Evolutionary conservation across 2,797 vertebrate genomes (phyloP).

Genomic region (Acrossocheilus fasciatus): DNA sequence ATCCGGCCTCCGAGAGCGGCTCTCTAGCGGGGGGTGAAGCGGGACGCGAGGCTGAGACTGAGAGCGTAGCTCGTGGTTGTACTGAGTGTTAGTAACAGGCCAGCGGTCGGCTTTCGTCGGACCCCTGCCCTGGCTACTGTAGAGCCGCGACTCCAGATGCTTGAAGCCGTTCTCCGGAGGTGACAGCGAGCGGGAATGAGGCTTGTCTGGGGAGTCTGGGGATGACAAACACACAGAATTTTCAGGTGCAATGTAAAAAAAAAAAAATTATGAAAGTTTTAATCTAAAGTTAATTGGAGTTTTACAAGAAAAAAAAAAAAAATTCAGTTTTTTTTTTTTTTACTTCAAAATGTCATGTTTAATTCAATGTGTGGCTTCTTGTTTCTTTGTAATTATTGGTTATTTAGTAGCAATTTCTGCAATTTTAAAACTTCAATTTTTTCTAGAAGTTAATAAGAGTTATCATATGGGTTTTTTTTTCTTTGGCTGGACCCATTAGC

Average conservation of each 20-base stretch:
- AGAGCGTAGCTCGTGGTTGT: slow-evolving; percentile 46
- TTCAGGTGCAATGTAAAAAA: not conserved
- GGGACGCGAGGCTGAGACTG: slow-evolving; percentile 56
- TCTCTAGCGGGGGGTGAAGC: slow-evolving; percentile 32
- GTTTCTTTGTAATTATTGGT: not conserved
- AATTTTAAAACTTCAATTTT: not conserved
- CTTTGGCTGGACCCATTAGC: not conserved
- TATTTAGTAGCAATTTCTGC: not conserved
- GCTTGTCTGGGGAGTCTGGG: slow-evolving; percentile 73
- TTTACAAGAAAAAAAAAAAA: not conserved
- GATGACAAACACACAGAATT: not conserved
- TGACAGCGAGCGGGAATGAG: slow-evolving; percentile 77
- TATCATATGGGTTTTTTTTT: not conserved
- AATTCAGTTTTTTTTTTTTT: not conserved
- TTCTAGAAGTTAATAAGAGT: not conserved
- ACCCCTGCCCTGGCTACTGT: slow-evolving; percentile 89
- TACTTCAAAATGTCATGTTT: not conserved
- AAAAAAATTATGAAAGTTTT: not conserved
- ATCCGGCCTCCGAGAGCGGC: slow-evolving; percentile 63
- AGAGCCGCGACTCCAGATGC: slow-evolving; percentile 77
- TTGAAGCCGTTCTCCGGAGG: slow-evolving; percentile 84
- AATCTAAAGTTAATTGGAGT: not conserved
- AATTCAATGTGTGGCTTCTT: not conserved
- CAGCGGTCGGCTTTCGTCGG: slow-evolving; percentile 77
- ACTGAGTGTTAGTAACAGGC: slow-evolving; percentile 67